phyloP scores from a whole-genome alignment of 2,888 invertebrate genomes.

The Mystacides longicornis region DNA sequence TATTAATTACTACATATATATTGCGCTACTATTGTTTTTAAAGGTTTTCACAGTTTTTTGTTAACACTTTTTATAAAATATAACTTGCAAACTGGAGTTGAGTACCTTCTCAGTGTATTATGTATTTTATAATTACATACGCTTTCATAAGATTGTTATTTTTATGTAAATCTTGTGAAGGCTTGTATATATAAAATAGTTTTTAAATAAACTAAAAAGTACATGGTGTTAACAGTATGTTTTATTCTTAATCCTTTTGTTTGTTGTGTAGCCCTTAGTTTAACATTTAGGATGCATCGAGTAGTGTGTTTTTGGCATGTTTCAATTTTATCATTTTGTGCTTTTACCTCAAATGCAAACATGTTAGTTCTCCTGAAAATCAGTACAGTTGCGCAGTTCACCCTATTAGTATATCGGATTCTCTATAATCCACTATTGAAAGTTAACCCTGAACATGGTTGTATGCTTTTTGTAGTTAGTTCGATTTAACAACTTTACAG shows the following conservation, averaged over 20 bases:
- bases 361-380: too few species aligned
- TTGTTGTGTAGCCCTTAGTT: too few species aligned
- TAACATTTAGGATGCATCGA: too few species aligned
- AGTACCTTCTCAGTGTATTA: not conserved
- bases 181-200: slow-evolving; percentile 26
- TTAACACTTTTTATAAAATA: slow-evolving; percentile 12
- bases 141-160: slow-evolving; percentile 22
- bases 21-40: slow-evolving; percentile 10
- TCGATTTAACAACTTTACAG: too few species aligned
- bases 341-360: too few species aligned
- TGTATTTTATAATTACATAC: slow-evolving; percentile 9
- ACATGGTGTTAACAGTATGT: slow-evolving; percentile 21
- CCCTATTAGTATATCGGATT: too few species aligned
- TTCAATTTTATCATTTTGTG: too few species aligned
- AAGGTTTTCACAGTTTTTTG: slow-evolving; percentile 14
- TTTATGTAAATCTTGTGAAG: slow-evolving; percentile 25
- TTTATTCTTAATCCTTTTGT: slow-evolving; percentile 4
- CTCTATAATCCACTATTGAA: too few species aligned
- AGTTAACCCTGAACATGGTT: too few species aligned
- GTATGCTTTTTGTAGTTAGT: too few species aligned
- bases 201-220: slow-evolving; percentile 26
- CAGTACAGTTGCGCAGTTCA: too few species aligned
- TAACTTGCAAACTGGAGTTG: not conserved
- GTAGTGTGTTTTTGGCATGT: too few species aligned
- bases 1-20: not conserved